Conservation (phyloP, 2,113 vertebrate species). For the Microtus pennsylvanicus region DNA sequence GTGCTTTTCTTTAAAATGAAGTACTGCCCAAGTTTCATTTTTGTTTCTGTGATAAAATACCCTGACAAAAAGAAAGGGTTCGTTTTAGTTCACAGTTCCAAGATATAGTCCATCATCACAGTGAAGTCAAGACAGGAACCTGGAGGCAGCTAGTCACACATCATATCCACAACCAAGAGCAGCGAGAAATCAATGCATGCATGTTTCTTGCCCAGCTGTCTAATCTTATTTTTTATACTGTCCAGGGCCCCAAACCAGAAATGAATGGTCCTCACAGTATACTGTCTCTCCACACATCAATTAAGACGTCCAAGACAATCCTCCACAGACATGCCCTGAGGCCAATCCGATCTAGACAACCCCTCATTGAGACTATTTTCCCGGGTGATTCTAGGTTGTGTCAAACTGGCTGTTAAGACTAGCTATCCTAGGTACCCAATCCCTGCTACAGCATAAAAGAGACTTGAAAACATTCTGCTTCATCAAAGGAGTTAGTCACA, state of each 20-base stretch:
- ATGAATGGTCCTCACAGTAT: no score
- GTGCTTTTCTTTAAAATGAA: background rate
- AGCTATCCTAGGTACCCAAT: background rate
- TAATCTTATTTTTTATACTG: background rate
- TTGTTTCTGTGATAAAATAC: background rate
- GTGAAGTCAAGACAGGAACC: background rate
- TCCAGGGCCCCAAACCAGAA: background rate
- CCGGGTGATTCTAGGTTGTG: background rate
- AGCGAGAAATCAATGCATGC: background rate
- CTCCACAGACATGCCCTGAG: background rate
- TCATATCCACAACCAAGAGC: no score
- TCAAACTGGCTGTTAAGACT: background rate
- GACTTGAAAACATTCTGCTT: background rate
- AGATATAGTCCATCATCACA: background rate
- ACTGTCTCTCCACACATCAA: background rate
- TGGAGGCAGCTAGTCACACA: background rate
- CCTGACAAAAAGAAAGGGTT: background rate
- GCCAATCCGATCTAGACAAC: background rate
- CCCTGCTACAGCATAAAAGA: background rate
- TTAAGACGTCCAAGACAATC: background rate
- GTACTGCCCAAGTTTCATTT: background rate
- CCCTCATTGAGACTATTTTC: background rate
- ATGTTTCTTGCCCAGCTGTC: background rate
- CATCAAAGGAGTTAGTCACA: background rate
- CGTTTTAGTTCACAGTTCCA: background rate